Evolutionary conservation across 2,113 vertebrate species (phyloP).

Genomic region (Mustelus asterias): DNA sequence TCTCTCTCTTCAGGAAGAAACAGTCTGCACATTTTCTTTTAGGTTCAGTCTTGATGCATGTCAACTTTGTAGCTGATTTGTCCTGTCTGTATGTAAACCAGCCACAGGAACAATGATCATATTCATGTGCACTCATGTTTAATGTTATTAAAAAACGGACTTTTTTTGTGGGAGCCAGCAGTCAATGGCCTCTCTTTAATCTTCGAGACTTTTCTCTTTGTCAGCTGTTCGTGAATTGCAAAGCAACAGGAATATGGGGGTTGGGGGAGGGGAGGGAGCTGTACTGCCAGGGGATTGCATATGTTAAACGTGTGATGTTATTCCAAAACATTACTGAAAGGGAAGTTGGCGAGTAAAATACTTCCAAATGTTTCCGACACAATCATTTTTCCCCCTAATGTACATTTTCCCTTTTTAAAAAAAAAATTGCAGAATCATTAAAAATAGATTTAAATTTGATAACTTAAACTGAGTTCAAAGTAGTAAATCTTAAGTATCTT

Average conservation of each 20-base stretch:
- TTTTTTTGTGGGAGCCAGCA: slow-evolving; percentile 56
- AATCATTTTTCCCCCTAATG: slow-evolving; percentile 31
- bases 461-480: slow-evolving; percentile 25
- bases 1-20: neutral
- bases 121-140: slow-evolving; percentile 71
- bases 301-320: slow-evolving; percentile 44
- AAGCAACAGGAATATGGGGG: slow-evolving; percentile 55
- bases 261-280: slow-evolving; percentile 52
- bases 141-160: slow-evolving; percentile 68
- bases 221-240: slow-evolving; percentile 60
- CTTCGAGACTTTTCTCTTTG: slow-evolving; percentile 67
- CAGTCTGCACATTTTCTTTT: slow-evolving; percentile 50
- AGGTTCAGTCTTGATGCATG: slow-evolving; percentile 50
- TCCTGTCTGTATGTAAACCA: slow-evolving; percentile 54
- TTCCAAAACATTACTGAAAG: slow-evolving; percentile 38
- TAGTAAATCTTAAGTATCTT: slow-evolving; percentile 26
- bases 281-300: slow-evolving; percentile 53
- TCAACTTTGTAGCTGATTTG: slow-evolving; percentile 64
- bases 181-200: slow-evolving; percentile 73
- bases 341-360: slow-evolving; percentile 36
- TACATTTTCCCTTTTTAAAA: neutral
- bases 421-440: slow-evolving; percentile 16
- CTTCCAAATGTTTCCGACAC: slow-evolving; percentile 37
- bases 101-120: slow-evolving; percentile 68
- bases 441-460: slow-evolving; percentile 29